phyloP scores from a whole-genome alignment of 1,140 invertebrate species.

The Araneus ventricosus region DNA sequence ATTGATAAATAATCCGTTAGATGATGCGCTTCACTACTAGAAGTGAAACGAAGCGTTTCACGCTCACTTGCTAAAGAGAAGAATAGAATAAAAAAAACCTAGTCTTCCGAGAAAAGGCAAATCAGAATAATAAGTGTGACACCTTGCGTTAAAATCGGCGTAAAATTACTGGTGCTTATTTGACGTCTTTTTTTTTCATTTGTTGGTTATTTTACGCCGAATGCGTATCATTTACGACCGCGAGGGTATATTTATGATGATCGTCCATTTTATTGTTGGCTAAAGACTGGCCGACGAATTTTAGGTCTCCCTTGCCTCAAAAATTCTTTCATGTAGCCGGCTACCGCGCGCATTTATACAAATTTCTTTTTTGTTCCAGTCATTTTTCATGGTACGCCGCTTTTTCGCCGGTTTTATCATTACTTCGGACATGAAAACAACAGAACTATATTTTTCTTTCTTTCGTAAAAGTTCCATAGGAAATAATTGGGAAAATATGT shows the following conservation, averaged over 20 bases:
- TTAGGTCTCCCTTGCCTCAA: not conserved
- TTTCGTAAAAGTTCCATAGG: not conserved
- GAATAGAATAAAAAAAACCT: not conserved
- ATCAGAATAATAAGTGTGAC: constrained; percentile 46
- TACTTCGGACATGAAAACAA: not conserved
- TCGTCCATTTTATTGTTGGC: constrained; percentile 36
- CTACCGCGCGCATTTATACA: not conserved
- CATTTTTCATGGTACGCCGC: constrained; percentile 6
- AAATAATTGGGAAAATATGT: not conserved
- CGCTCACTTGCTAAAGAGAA: not conserved
- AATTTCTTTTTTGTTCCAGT: not conserved
- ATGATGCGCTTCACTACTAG: not conserved
- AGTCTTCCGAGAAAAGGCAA: not conserved
- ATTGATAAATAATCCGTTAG: constrained; percentile 15
- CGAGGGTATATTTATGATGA: constrained; percentile 49
- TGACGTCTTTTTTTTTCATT: not conserved
- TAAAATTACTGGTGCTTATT: constrained; percentile 40
- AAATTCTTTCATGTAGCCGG: constrained; percentile 35
- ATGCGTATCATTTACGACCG: constrained; percentile 21
- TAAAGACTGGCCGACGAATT: constrained; percentile 18
- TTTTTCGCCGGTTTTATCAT: not conserved
- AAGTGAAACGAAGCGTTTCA: constrained; percentile 23
- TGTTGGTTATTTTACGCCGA: constrained; percentile 17
- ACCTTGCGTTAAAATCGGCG: constrained; percentile 22
- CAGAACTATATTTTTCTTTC: not conserved